phyloP scores from a whole-genome alignment of 2,888 invertebrate genomes.

The Labia minor region DNA sequence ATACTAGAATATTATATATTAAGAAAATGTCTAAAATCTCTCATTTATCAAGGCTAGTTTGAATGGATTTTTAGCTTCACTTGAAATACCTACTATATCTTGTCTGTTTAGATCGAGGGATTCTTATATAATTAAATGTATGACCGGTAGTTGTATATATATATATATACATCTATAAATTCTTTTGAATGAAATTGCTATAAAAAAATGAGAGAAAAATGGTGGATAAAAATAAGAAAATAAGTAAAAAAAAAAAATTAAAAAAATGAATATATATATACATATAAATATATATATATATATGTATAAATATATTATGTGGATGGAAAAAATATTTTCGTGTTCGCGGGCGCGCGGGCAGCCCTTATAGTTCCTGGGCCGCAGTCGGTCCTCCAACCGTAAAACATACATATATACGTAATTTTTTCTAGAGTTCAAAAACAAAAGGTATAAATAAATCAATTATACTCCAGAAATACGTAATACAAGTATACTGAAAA shows the following conservation, averaged over 20 bases:
- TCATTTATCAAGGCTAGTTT: no score
- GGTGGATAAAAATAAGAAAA: no score
- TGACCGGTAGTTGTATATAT: no score
- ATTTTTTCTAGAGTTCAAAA: constrained; percentile 5
- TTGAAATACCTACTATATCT: no score
- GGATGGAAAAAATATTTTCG: not conserved
- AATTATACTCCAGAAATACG: not conserved
- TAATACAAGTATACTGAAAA: constrained; percentile 1
- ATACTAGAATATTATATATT: no score
- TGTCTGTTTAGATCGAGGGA: no score
- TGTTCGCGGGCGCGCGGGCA: constrained; percentile 13
- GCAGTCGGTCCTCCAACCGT: constrained; percentile 5
- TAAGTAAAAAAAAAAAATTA: not conserved
- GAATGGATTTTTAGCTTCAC: no score
- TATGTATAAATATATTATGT: not conserved
- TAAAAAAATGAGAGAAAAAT: no score
- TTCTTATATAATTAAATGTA: no score
- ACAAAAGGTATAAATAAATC: not conserved
- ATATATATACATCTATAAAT: no score
- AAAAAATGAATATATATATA: not conserved
- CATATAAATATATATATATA: not conserved
- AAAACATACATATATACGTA: constrained; percentile 13
- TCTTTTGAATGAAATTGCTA: no score
- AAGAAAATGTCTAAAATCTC: no score
- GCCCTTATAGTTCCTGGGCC: constrained; percentile 13